A percentile compares a stretch with the other conserved stretches of the same genome.
phyloP scores from a whole-genome alignment of 1,140 invertebrate genomes.

The Pseudobourletiella spinata region DNA sequence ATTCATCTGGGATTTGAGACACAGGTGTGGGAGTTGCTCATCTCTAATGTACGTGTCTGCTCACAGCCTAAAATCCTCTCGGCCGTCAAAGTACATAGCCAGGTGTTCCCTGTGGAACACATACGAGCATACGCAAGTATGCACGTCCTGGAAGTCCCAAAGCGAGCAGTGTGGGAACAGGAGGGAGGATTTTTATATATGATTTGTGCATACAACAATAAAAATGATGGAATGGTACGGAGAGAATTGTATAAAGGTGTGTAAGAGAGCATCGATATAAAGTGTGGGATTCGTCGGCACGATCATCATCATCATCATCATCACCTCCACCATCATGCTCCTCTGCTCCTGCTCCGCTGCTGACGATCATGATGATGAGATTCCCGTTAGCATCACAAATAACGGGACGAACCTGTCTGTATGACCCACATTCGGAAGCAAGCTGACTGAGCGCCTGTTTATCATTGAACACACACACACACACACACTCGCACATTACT shows the following conservation, averaged over 20 bases:
- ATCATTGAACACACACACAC: too few relatives aligned
- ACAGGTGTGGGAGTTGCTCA: conserved; percentile 22
- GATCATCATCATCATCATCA: too few relatives aligned
- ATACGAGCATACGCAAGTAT: not conserved
- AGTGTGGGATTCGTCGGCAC: not conserved
- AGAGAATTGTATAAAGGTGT: not conserved
- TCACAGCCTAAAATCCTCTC: too few relatives aligned
- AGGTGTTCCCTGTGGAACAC: too few relatives aligned
- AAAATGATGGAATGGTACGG: not conserved
- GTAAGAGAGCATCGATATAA: not conserved
- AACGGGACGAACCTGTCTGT: conserved; percentile 35
- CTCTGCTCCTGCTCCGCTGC: too few relatives aligned
- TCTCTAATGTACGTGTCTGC: not conserved
- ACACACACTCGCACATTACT: too few relatives aligned
- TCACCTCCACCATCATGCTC: too few relatives aligned
- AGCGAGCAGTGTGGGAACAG: not conserved
- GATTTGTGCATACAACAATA: too few relatives aligned
- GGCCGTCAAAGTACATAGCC: too few relatives aligned
- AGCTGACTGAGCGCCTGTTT: not conserved
- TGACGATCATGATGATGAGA: too few relatives aligned
- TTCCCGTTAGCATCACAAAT: conserved; percentile 28
- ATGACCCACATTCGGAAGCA: conserved; percentile 27
- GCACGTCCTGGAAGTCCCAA: not conserved
- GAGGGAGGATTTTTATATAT: not conserved
- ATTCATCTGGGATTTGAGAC: not conserved